Evolutionary conservation across 1,140 invertebrate genomes (phyloP).

Genomic region (Bombus soroeensis): DNA sequence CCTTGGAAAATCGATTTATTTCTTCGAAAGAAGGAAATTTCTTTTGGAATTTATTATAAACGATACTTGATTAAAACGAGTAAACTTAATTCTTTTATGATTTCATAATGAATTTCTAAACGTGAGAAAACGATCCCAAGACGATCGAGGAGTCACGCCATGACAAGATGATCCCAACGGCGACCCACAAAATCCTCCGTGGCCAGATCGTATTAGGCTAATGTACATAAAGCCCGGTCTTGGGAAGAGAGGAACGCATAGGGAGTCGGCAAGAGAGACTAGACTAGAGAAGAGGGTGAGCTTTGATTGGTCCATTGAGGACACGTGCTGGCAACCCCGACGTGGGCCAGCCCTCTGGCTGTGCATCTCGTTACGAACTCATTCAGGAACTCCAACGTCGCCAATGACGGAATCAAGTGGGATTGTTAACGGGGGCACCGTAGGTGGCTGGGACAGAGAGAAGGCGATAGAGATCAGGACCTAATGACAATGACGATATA

Average conservation of each 20-base stretch:
- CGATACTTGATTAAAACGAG: background rate
- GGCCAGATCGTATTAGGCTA: slow-evolving; percentile 65
- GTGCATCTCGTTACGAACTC: slow-evolving; percentile 81
- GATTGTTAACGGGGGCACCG: slow-evolving; percentile 75
- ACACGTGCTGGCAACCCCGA: slow-evolving; percentile 77
- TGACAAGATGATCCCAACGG: slow-evolving; percentile 25
- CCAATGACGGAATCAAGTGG: slow-evolving; percentile 79
- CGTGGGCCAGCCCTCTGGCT: slow-evolving; percentile 73
- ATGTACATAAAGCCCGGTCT: slow-evolving; percentile 55
- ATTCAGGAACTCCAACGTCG: slow-evolving; percentile 75
- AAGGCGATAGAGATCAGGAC: slow-evolving; percentile 62
- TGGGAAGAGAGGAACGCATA: slow-evolving; percentile 38
- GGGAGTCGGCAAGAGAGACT: slow-evolving; percentile 53
- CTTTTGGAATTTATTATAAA: background rate
- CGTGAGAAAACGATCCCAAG: background rate
- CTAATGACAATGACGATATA: slow-evolving; percentile 69
- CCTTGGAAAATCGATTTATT: background rate
- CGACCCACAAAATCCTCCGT: slow-evolving; percentile 38
- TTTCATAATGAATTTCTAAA: background rate
- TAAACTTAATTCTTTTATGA: background rate
- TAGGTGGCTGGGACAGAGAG: slow-evolving; percentile 66
- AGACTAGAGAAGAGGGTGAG: slow-evolving; percentile 74
- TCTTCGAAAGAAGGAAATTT: background rate
- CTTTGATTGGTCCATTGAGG: slow-evolving; percentile 82
- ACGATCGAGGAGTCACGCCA: background rate